A percentile compares a stretch with the other conserved stretches of the same genome.
Conservation (phyloP, 2,113 vertebrate genomes). For the Pygathrix nemaeus region DNA sequence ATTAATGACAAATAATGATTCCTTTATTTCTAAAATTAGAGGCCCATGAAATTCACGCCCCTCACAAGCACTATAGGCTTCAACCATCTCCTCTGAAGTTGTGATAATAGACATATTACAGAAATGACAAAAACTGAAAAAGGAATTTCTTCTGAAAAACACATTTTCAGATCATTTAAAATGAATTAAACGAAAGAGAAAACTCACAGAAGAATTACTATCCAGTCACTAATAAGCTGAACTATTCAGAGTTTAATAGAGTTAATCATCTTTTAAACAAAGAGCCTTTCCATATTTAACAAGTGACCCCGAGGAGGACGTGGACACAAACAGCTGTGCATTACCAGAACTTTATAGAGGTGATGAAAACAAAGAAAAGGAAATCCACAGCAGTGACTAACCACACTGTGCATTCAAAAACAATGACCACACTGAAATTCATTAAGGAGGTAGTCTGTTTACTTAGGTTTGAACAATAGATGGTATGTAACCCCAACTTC, state of each 20-base stretch:
- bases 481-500: slow-evolving; percentile 34
- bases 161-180: neutral
- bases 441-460: slow-evolving; percentile 75
- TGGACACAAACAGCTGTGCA: slow-evolving; percentile 68
- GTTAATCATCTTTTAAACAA: slow-evolving; percentile 54
- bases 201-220: neutral
- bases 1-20: slow-evolving; percentile 12
- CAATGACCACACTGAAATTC: slow-evolving; percentile 80
- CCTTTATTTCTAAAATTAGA: slow-evolving; percentile 43
- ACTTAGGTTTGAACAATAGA: slow-evolving; percentile 68
- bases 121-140: slow-evolving; percentile 25
- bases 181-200: neutral
- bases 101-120: neutral
- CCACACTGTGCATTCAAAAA: slow-evolving; percentile 75
- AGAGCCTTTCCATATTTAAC: slow-evolving; percentile 67
- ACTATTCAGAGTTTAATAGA: neutral
- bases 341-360: slow-evolving; percentile 80
- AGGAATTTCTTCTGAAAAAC: slow-evolving; percentile 14
- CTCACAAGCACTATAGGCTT: neutral
- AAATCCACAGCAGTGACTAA: slow-evolving; percentile 82
- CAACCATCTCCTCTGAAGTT: neutral
- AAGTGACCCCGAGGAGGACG: slow-evolving; percentile 35
- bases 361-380: slow-evolving; percentile 85
- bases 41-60: neutral
- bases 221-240: neutral